These are phyloP conservation scores for Eulithis testata DNA, from an alignment of 2,888 invertebrate genomes.

Conservation along the genomic window DNA sequence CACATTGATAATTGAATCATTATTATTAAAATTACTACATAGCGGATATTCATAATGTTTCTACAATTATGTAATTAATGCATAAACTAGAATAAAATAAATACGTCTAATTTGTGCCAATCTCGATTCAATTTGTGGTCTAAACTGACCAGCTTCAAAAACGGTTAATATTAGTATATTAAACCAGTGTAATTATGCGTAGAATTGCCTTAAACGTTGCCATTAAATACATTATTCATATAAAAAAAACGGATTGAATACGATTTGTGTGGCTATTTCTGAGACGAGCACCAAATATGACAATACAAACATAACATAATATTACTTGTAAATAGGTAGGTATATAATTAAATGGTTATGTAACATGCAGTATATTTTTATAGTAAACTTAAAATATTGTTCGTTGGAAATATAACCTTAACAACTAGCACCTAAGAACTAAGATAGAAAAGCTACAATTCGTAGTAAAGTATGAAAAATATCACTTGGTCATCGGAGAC, in stretches of 20 bases:
- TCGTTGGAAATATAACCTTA: slow-evolving; percentile 73
- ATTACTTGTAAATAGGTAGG: slow-evolving; percentile 19
- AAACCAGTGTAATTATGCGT: not conserved
- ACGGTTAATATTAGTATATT: not conserved
- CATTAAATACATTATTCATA: not conserved
- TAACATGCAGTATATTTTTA: slow-evolving; percentile 31
- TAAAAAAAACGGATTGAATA: no score
- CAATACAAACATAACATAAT: slow-evolving; percentile 42
- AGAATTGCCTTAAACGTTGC: not conserved
- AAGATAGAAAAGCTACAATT: slow-evolving; percentile 64
- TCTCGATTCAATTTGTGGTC: no score
- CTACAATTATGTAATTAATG: no score
- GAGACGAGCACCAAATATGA: slow-evolving; percentile 31
- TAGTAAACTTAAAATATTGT: slow-evolving; percentile 51
- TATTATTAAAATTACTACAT: slow-evolving; percentile 7
- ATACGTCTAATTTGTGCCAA: no score
- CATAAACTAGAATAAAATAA: no score
- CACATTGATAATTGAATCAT: slow-evolving; percentile 11
- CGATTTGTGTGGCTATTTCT: not conserved
- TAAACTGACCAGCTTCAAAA: not conserved
- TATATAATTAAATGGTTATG: slow-evolving; percentile 27
- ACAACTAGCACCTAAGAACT: slow-evolving; percentile 57
- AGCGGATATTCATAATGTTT: not conserved
- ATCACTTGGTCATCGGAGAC: slow-evolving; percentile 76
- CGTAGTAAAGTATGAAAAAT: slow-evolving; percentile 64